Evolutionary conservation across 2,888 invertebrate genomes (phyloP).

Genomic region (Amphipoea lucens): DNA sequence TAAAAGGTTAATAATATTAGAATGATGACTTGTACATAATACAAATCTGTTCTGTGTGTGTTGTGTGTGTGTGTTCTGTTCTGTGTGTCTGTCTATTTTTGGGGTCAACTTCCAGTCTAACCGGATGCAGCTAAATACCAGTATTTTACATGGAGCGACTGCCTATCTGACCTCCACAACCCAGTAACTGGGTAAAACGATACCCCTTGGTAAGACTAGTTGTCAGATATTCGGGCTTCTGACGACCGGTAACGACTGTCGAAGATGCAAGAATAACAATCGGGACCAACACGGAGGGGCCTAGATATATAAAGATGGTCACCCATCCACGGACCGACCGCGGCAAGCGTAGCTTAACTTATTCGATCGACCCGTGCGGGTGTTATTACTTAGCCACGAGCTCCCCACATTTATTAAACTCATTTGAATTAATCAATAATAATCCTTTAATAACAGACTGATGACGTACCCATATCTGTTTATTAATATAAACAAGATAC

Average conservation of each 20-base stretch:
- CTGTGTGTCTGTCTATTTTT: too few relatives aligned
- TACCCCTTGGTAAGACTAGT: not conserved
- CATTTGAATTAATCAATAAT: not conserved
- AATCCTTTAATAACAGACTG: constrained; percentile 27
- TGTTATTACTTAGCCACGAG: not conserved
- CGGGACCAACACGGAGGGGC: not conserved
- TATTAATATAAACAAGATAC: constrained; percentile 44
- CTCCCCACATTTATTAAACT: not conserved
- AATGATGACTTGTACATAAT: too few relatives aligned
- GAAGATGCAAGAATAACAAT: too few relatives aligned
- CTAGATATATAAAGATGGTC: not conserved
- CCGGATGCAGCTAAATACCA: too few relatives aligned
- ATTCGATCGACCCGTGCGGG: too few relatives aligned
- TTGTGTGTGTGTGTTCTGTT: too few relatives aligned
- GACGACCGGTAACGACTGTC: not conserved
- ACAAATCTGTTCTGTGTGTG: too few relatives aligned
- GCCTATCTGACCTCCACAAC: too few relatives aligned
- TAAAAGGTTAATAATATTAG: too few relatives aligned
- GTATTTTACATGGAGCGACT: too few relatives aligned
- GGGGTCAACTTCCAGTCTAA: too few relatives aligned
- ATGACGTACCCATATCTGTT: constrained; percentile 45
- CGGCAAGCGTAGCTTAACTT: too few relatives aligned
- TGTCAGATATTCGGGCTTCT: not conserved
- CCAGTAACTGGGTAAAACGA: not conserved
- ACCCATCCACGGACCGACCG: not conserved